Conservation (phyloP, 92 coral and sea anemone genomes). For the Plumapathes pennacea region DNA sequence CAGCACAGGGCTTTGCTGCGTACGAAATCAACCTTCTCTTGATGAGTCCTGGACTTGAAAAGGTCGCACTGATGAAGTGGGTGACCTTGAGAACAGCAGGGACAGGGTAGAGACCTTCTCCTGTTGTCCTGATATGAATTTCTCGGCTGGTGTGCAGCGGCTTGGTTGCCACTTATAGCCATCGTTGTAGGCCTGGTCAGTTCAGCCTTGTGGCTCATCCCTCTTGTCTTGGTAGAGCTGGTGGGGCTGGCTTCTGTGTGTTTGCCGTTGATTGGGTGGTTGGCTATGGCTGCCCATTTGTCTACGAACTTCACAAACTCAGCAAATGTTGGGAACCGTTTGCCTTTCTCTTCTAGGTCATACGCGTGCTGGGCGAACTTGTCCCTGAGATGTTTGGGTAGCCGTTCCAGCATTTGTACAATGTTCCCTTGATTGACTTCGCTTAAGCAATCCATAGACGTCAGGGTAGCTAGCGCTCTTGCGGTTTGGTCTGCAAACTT, state of each 20-base stretch:
- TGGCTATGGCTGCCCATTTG: constrained; percentile 34
- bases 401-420: constrained; percentile 43
- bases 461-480: constrained; percentile 22
- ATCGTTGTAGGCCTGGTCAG: constrained; percentile 6
- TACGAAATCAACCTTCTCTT: constrained; percentile 10
- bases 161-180: background rate
- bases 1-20: constrained; percentile 20
- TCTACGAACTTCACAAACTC: constrained; percentile 23
- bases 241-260: no score
- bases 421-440: constrained; percentile 48
- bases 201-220: no score
- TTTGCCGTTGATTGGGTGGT: constrained; percentile 33
- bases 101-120: constrained; percentile 2
- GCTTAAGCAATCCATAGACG: constrained; percentile 20
- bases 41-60: constrained; percentile 29
- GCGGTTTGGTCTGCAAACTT: constrained; percentile 37
- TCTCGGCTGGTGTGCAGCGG: background rate
- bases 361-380: constrained; percentile 31
- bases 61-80: constrained; percentile 27
- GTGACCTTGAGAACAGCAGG: constrained; percentile 30
- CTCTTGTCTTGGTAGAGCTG: constrained; percentile 17
- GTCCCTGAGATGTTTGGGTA: constrained; percentile 36
- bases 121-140: background rate
- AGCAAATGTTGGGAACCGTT: constrained; percentile 23
- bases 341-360: constrained; percentile 28